phyloP scores from a whole-genome alignment of 2,888 invertebrate species.

The Trichacis sp. region DNA sequence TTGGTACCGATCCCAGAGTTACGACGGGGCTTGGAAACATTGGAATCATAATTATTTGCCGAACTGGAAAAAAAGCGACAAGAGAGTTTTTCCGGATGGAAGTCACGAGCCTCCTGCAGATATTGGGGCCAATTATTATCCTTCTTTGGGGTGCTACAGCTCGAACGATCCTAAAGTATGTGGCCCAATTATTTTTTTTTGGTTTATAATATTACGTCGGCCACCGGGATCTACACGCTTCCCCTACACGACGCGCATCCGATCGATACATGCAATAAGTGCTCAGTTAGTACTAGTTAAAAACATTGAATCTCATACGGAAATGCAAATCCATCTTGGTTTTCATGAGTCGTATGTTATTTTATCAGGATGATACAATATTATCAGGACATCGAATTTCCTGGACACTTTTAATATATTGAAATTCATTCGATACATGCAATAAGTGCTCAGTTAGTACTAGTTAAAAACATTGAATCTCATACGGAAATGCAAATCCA shows the following conservation, averaged over 20 bases:
- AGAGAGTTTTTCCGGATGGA: constrained; percentile 69
- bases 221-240: constrained; percentile 69
- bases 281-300: too few species aligned
- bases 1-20: constrained; percentile 61
- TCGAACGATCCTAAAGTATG: constrained; percentile 64
- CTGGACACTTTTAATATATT: too few species aligned
- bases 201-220: constrained; percentile 73
- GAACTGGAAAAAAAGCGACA: constrained; percentile 66
- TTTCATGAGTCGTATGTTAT: too few species aligned
- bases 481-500: too few species aligned
- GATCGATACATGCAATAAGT: too few species aligned
- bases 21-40: constrained; percentile 60
- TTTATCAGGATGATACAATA: too few species aligned
- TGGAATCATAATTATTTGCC: constrained; percentile 64
- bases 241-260: too few species aligned
- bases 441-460: too few species aligned
- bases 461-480: too few species aligned
- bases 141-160: constrained; percentile 72
- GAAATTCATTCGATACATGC: too few species aligned
- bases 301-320: too few species aligned
- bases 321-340: too few species aligned
- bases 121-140: constrained; percentile 72
- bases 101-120: constrained; percentile 72
- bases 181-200: neutral
- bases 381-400: constrained; percentile 61